phyloP scores from a whole-genome alignment of 1,140 invertebrate species.

The Drosophila persimilis region DNA sequence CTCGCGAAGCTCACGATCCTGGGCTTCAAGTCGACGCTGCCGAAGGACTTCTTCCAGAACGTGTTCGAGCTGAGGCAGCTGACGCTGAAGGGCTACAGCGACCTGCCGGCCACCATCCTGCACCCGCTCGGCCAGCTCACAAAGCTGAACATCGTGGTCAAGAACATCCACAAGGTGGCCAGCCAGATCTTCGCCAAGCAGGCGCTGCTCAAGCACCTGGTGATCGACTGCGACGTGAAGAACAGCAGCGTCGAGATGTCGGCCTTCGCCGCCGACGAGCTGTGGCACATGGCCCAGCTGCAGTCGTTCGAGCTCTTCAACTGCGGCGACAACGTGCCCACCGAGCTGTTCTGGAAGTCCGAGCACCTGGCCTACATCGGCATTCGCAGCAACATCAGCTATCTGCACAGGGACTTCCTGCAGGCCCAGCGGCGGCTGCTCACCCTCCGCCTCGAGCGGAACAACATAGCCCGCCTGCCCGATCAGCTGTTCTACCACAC shows the following conservation, averaged over 20 bases:
- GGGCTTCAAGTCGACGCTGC: slow-evolving; percentile 56
- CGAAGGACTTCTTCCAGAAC: slow-evolving; percentile 48
- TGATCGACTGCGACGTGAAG: slow-evolving; percentile 61
- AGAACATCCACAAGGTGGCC: slow-evolving; percentile 59
- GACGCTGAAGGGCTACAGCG: slow-evolving; percentile 53
- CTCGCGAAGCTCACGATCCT: slow-evolving; percentile 44
- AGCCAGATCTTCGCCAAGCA: slow-evolving; percentile 62
- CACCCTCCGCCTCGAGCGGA: slow-evolving; percentile 48
- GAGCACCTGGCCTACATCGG: slow-evolving; percentile 61
- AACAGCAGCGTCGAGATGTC: slow-evolving; percentile 72
- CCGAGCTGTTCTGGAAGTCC: slow-evolving; percentile 67
- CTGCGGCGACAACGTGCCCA: slow-evolving; percentile 65
- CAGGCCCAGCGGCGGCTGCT: slow-evolving; percentile 57
- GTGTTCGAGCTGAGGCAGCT: slow-evolving; percentile 49
- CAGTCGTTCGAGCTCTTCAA: slow-evolving; percentile 62
- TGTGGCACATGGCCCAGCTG: slow-evolving; percentile 66
- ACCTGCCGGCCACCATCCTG: slow-evolving; percentile 48
- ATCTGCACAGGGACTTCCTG: slow-evolving; percentile 59
- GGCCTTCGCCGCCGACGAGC: slow-evolving; percentile 54
- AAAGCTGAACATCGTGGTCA: slow-evolving; percentile 50
- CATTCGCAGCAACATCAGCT: slow-evolving; percentile 68
- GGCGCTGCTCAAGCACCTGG: slow-evolving; percentile 40
- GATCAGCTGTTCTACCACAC: slow-evolving; percentile 60
- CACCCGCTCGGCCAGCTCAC: slow-evolving; percentile 50
- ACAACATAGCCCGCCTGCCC: slow-evolving; percentile 63